Evolutionary conservation across 2,888 invertebrate species (phyloP), one percentile per base, ranked within the genome.

Genomic region (Plebejus argus): DNA sequence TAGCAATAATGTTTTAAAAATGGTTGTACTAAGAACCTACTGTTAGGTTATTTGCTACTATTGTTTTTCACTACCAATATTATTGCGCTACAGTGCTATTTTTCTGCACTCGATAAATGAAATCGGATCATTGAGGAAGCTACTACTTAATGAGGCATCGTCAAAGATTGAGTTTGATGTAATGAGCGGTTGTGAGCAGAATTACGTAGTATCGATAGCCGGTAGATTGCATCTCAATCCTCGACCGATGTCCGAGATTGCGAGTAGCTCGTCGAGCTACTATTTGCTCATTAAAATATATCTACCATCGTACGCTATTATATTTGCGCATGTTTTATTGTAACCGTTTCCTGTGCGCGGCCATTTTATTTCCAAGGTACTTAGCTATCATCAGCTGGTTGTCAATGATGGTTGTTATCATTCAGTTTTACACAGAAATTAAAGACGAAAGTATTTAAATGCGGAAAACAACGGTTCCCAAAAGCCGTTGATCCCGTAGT

Each of bases 121-220:
- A 23, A 74, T 28, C 18, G 8, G 23, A 49, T 74, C 49, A 23
- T 39, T 45, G 49, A 23, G 76, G 80, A 76, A 81, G 91, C 92
- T 93, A 89, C 93, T 88, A 91, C 90, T 93, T 93, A 93, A 93
- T 93, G 90, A 91, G 90, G 92, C 90, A 91, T 91, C 90, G 87
- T 89, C 88, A 86, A 84, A 82, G 87, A 89, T 88, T 88, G 86
- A 85, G 87, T 87, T 86, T 85, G 87, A 89, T 89, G 88, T 90
- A 91, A 93, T 92, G 91, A 90, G 88, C 86, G 87, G 91, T 90
- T 91, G 90, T 85, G 89, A 58, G 88, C 91, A 89, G 87, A 91
- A 93, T 93, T 94, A 92, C 91, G 87, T 85, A 82, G 89, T 90
- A 91, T 91, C 90, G 89, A 91, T 92, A 85, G 92, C 89, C 90